phyloP scores from a whole-genome alignment of 2,888 invertebrate genomes.

The Cheiracanthium punctorium region DNA sequence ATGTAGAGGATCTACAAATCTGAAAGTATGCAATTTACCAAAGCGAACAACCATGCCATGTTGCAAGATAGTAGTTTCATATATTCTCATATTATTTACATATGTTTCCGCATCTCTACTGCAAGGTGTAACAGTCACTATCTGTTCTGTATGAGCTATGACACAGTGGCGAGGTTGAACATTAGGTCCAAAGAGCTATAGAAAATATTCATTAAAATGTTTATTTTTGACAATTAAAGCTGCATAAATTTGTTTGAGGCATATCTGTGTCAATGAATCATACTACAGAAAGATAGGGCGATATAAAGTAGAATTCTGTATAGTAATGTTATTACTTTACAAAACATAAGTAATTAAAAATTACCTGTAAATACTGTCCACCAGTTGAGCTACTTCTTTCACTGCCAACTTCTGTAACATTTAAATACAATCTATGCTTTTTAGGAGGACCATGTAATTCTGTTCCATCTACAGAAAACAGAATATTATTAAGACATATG shows the following conservation, averaged over 20 bases:
- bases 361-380: slow-evolving; percentile 77
- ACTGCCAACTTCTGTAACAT: slow-evolving; percentile 85
- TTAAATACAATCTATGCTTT: slow-evolving; percentile 80
- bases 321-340: too few relatives aligned
- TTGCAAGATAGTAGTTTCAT: slow-evolving; percentile 92
- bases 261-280: background rate
- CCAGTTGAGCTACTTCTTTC: slow-evolving; percentile 79
- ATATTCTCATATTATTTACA: slow-evolving; percentile 93
- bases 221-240: background rate
- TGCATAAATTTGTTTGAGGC: background rate
- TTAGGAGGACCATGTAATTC: slow-evolving; percentile 78
- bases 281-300: too few relatives aligned
- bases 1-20: slow-evolving; percentile 77
- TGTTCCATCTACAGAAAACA: slow-evolving; percentile 77
- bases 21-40: slow-evolving; percentile 78
- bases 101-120: slow-evolving; percentile 95
- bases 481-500: background rate
- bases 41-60: slow-evolving; percentile 78
- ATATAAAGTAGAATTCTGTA: too few relatives aligned
- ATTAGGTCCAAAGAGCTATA: slow-evolving; percentile 85
- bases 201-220: background rate
- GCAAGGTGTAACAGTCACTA: slow-evolving; percentile 94
- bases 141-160: slow-evolving; percentile 91
- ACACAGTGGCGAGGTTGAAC: slow-evolving; percentile 97
- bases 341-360: too few relatives aligned